These are phyloP conservation scores for Odontophorus gujanensis DNA, from an alignment of 2,113 vertebrate genomes.

Conservation along the genomic window DNA sequence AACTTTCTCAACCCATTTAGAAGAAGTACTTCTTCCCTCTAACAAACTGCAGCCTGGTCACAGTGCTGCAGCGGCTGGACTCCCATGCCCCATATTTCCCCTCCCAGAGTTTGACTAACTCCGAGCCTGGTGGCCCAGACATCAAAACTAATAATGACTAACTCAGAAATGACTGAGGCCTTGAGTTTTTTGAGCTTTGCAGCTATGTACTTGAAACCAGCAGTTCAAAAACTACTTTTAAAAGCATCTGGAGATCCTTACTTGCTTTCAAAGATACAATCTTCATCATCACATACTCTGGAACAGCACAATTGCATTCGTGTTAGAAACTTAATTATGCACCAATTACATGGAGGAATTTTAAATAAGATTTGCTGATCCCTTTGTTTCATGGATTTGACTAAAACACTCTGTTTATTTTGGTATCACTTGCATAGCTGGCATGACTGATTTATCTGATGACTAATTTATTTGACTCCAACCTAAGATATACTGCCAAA, in stretches of 20 bases:
- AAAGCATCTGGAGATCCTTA: constrained; percentile 54
- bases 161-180: constrained; percentile 29
- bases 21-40: neutral
- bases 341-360: constrained; percentile 46
- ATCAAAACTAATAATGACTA: neutral
- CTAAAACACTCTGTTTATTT: constrained; percentile 55
- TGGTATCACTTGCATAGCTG: constrained; percentile 41
- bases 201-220: constrained; percentile 44
- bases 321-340: constrained; percentile 52
- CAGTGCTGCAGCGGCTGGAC: neutral
- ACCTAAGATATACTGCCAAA: constrained; percentile 29
- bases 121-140: constrained; percentile 42
- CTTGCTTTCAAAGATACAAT: constrained; percentile 52
- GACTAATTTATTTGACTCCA: constrained; percentile 52
- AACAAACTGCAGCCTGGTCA: neutral
- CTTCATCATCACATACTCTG: constrained; percentile 23
- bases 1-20: neutral
- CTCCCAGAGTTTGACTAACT: neutral
- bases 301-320: constrained; percentile 16
- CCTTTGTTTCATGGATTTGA: constrained; percentile 54
- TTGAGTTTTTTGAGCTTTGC: constrained; percentile 43
- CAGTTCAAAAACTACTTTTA: constrained; percentile 49
- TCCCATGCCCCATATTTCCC: neutral
- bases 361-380: constrained; percentile 45
- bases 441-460: constrained; percentile 62